A percentile compares a stretch with the other conserved stretches of the same genome.
Conservation (phyloP, 2,888 invertebrate genomes). For the Aquatica leii region DNA sequence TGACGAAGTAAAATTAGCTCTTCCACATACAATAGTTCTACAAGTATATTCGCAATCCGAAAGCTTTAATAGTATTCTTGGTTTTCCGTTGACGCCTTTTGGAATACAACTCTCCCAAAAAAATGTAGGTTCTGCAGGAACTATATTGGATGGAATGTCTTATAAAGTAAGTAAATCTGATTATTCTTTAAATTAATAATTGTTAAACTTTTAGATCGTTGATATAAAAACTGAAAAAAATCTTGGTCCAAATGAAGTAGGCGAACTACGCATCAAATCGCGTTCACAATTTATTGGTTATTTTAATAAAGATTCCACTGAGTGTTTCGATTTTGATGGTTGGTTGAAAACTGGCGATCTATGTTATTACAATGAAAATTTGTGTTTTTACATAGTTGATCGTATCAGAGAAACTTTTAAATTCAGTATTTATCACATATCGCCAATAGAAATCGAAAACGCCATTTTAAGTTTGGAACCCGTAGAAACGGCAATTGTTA, state of each 20-base stretch:
- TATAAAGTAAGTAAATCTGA: neutral
- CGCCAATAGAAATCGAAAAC: constrained; percentile 83
- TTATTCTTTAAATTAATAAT: neutral
- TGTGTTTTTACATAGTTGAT: too few relatives aligned
- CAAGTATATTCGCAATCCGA: neutral
- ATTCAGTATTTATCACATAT: constrained; percentile 62
- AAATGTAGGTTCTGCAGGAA: neutral
- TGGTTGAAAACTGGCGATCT: too few relatives aligned
- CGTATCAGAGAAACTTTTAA: constrained; percentile 61
- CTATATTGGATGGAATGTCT: neutral
- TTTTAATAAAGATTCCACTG: constrained; percentile 57
- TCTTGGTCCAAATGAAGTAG: constrained; percentile 1
- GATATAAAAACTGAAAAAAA: neutral
- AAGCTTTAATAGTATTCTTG: neutral
- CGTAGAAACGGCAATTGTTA: constrained; percentile 79
- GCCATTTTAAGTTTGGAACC: constrained; percentile 73
- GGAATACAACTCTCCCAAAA: neutral
- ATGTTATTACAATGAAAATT: too few relatives aligned
- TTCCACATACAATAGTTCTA: neutral
- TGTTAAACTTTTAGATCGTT: neutral
- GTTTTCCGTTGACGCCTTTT: neutral
- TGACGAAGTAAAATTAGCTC: neutral
- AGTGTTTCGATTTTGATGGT: constrained; percentile 56
- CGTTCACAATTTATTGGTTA: neutral
- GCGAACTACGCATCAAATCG: neutral